Percentiles rank a stretch among this genome's conserved stretches.
Evolutionary conservation across 2,888 invertebrate genomes (phyloP).

Genomic region (Philhelius pedissequus): DNA sequence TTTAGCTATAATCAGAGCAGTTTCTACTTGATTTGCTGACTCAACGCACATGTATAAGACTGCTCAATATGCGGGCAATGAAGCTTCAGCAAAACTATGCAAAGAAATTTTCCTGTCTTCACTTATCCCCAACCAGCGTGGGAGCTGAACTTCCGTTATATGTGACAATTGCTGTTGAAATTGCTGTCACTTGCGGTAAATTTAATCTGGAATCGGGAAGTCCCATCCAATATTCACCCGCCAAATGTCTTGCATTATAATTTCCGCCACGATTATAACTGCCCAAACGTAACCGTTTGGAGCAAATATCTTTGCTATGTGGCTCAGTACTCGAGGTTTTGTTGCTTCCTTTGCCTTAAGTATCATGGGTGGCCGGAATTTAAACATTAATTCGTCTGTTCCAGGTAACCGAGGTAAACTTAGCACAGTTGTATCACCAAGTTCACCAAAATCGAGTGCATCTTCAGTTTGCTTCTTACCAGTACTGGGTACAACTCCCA

Average conservation of each 20-base stretch:
- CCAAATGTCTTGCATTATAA: not conserved
- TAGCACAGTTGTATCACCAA: not conserved
- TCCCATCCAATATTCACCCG: not conserved
- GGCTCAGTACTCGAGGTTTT: not conserved
- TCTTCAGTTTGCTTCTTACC: too few relatives aligned
- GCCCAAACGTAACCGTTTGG: too few relatives aligned
- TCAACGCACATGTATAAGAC: too few relatives aligned
- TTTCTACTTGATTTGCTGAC: not conserved
- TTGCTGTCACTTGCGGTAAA: not conserved
- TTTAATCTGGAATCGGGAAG: not conserved
- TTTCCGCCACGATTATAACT: not conserved
- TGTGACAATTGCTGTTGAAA: not conserved
- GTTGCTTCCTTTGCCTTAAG: too few relatives aligned
- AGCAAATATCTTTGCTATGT: not conserved
- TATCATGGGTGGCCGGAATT: not conserved
- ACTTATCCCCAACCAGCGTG: not conserved
- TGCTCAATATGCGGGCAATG: too few relatives aligned
- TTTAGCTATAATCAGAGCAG: not conserved
- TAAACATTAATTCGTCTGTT: too few relatives aligned
- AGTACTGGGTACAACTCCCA: too few relatives aligned
- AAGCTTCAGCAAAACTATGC: too few relatives aligned
- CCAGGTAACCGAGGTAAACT: too few relatives aligned
- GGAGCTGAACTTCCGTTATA: not conserved
- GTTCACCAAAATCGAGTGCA: not conserved
- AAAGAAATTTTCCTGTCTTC: not conserved